Evolutionary conservation across 2,797 vertebrate genomes (phyloP), one percentile per base, ranked within the genome.

Genomic region (Acanthiza pusilla): DNA sequence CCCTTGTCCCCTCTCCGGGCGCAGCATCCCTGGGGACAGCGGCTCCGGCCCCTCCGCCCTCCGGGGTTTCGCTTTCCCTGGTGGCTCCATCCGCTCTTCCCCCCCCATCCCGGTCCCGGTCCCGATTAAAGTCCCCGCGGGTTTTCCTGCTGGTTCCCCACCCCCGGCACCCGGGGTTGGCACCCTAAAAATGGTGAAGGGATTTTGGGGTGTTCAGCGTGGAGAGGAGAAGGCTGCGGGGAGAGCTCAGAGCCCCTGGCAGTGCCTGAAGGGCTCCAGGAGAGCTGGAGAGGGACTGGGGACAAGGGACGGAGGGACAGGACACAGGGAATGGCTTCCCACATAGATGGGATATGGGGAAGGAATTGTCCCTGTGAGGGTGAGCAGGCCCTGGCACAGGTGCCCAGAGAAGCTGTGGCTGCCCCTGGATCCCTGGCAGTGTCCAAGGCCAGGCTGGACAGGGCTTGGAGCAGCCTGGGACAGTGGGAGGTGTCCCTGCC

Each of bases 121-220:
- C 40, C 12, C 8, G 34, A 20, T 7, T 4, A 10, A 23, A n/a
- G 18, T 9, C 3, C n/a, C 16, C 81, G 0, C 8, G 12, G 48
- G 18, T 4, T 23, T 27, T 40, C 11, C 11, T 38, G 67, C 48
- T 38, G 36, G 11, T 26, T 7, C 38, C 38, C 7, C 20, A 17
- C 25, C 19, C 34, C 30, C 17, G 43, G 43, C 43, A 18, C 22
- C 26, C 7, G 26, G 42, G 27, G 34, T 7, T 57, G 58, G 67
- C 13, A 21, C 25, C 13, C 11, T 48, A 8, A 48, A 58, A 58
- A 21, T 17, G 61, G 21, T 30, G 51, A 3, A 34, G 11, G 61
- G 0, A 26, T 66, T 47, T 40, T 2, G 5, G 16, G 9, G 7
- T 65, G 13, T 4, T 38, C 34, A 16, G 10, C 25, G 13, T 17